A percentile compares a stretch with the other conserved stretches of the same genome.
phyloP scores from a whole-genome alignment of 2,113 vertebrate genomes.

The Pelecanoides urinatrix region DNA sequence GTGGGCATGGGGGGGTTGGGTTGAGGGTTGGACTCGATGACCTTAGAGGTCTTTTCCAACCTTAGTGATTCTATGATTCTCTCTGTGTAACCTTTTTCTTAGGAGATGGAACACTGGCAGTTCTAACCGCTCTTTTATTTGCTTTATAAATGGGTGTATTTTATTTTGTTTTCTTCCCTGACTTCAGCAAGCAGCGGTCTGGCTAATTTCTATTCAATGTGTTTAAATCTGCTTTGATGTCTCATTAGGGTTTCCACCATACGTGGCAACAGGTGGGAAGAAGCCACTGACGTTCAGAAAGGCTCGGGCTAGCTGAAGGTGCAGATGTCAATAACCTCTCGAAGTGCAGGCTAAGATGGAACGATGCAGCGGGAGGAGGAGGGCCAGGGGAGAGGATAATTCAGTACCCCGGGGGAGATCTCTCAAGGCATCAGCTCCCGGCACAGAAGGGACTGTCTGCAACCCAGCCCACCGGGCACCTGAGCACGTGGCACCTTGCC shows the following conservation, averaged over 20 bases:
- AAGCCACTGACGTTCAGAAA: not conserved
- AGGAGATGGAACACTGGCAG: not conserved
- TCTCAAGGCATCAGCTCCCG: not conserved
- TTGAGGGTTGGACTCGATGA: too few relatives aligned
- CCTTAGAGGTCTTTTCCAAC: too few relatives aligned
- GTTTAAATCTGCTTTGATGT: not conserved
- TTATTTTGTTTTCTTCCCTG: not conserved
- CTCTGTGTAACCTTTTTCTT: not conserved
- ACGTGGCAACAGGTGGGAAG: not conserved
- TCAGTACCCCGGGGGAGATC: not conserved
- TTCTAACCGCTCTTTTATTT: not conserved
- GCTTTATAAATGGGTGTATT: not conserved
- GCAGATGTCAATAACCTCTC: not conserved
- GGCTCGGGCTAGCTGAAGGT: not conserved
- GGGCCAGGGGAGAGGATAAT: not conserved
- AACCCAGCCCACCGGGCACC: not conserved
- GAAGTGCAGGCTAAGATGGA: not conserved
- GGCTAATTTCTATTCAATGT: not conserved
- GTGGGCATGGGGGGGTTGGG: too few relatives aligned
- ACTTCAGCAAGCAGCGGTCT: not conserved
- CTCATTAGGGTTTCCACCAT: not conserved
- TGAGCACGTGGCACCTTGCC: not conserved
- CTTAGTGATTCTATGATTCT: too few relatives aligned
- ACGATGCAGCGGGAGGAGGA: not conserved
- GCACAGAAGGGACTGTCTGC: not conserved